Base-by-base conservation (phyloP, 2,113 vertebrate species). In the Rana temporaria region DNA sequence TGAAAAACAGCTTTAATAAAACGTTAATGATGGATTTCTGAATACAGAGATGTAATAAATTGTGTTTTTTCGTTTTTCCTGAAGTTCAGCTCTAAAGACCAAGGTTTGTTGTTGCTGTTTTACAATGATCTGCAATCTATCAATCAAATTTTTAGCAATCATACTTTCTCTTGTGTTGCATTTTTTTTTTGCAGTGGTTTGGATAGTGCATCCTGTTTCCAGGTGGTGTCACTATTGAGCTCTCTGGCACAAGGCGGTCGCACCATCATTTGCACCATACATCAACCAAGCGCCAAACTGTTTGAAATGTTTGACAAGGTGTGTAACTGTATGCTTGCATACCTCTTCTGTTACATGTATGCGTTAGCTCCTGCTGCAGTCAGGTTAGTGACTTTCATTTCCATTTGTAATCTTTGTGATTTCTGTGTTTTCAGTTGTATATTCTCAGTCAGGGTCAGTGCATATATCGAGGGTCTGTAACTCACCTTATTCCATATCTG, bases 291-390 rank as follows among this genome's bases (percentile, higher is more conserved):
- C 60, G 98, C 97, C 88, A 98, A 97, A 92, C 97, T 99, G 87
- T 99, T 99, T 64, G 98, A 99, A 91, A 96, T 98, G 96, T 99
- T 99, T n/a, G 96, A 99, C 91, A 98, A 99, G 96, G 98, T 99
- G 34, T 48, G 70, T 66, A 48, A 12, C 2, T 2, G 52, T 19
- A 0, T 55, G 20, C 20, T 71, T 12, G 4, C 12, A 34, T 42
- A 42, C 11, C 1, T 14, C 11, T 18, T 69, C 4, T 48, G 34
- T 48, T 48, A 22, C 18, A 2, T 20, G 42, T 12, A 12, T 48
- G 42, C 14, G 42, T 48, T 48, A 48, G 11, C 9, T 48, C 42
- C 42, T 48, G 42, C 6, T 2, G 42, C 8, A 2, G 12, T 42
- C 38, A 42, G 5, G 38, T 48, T 48, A 48, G 42, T 48, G 42